phyloP scores from a whole-genome alignment of 2,888 invertebrate genomes.

The Caradrina kadenii region DNA sequence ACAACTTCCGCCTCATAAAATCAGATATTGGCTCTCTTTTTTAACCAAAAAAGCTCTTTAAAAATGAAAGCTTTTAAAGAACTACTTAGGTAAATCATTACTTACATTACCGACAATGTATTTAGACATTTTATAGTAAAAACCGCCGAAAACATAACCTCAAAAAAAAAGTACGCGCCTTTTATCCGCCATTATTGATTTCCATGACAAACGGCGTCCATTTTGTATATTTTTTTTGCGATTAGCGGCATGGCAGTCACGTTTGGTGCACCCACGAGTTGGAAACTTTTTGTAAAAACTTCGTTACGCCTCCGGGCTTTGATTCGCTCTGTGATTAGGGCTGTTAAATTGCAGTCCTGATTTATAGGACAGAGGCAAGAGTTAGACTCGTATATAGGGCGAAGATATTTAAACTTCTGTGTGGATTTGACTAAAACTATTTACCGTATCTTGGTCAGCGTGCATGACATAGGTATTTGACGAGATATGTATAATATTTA shows the following conservation, averaged over 20 bases:
- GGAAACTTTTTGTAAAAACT: constrained; percentile 53
- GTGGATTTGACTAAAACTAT: too few species aligned
- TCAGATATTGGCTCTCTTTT: too few species aligned
- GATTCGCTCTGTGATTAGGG: constrained; percentile 51
- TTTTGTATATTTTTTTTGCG: constrained; percentile 58
- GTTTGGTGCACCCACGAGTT: constrained; percentile 60
- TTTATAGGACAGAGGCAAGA: constrained; percentile 14
- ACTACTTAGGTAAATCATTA: not conserved
- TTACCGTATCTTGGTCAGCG: too few species aligned
- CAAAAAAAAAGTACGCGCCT: constrained; percentile 21
- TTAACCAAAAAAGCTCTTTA: not conserved
- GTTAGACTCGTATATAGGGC: not conserved
- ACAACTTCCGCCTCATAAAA: too few species aligned
- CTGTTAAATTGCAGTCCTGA: constrained; percentile 16
- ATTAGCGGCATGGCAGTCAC: constrained; percentile 57
- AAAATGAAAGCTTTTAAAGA: constrained; percentile 2
- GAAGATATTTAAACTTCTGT: too few species aligned
- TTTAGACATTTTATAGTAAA: constrained; percentile 13
- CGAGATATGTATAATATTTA: too few species aligned
- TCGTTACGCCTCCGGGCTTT: constrained; percentile 49
- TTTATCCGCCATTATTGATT: constrained; percentile 61
- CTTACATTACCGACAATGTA: not conserved
- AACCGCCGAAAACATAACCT: constrained; percentile 41
- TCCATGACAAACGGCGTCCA: constrained; percentile 43
- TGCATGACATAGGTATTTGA: too few species aligned